These are phyloP conservation scores for Atta colombica DNA, from an alignment of 1,140 invertebrate species.

Conservation along the genomic window DNA sequence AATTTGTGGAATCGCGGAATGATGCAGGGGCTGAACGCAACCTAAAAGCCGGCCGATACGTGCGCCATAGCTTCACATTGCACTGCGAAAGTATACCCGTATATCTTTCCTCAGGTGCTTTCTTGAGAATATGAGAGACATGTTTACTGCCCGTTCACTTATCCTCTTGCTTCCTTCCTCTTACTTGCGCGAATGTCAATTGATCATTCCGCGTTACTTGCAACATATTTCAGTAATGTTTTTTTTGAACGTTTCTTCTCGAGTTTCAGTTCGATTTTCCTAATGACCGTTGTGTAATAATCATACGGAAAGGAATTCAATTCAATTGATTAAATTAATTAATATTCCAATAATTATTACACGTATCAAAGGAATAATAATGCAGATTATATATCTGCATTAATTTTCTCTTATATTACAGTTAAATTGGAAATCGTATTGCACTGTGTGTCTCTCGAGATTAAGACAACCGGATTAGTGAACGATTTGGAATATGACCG, in stretches of 20 bases:
- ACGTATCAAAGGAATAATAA: neutral
- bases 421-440: constrained; percentile 26
- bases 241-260: neutral
- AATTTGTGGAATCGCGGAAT: constrained; percentile 54
- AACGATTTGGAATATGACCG: neutral
- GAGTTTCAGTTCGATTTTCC: neutral
- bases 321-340: constrained; percentile 18
- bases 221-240: neutral
- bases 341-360: neutral
- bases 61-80: constrained; percentile 23
- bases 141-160: constrained; percentile 65
- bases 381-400: neutral
- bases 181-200: constrained; percentile 25
- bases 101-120: constrained; percentile 73
- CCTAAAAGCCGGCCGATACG: constrained; percentile 52
- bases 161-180: neutral
- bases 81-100: constrained; percentile 70
- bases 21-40: constrained; percentile 55
- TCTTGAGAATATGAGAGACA: constrained; percentile 69
- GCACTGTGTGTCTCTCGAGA: neutral
- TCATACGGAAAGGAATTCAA: neutral
- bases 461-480: neutral
- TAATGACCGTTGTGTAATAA: neutral
- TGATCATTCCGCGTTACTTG: constrained; percentile 42
- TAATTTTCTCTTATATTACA: neutral